Percentiles rank a stretch among this genome's conserved stretches.
Conservation (phyloP, 2,113 vertebrate species). For the Carassius carassius region DNA sequence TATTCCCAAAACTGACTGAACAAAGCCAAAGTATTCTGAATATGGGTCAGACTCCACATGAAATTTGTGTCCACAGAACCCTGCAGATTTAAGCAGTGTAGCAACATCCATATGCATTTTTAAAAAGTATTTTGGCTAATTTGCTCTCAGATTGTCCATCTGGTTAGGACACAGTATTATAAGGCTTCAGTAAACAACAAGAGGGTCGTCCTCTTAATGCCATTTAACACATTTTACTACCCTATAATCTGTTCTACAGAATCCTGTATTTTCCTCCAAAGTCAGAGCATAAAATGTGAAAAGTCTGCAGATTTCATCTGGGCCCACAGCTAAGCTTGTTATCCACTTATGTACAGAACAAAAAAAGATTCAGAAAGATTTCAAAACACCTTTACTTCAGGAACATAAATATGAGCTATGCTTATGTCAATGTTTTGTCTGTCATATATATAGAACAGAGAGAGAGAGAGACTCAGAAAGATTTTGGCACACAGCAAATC, state of each 20-base stretch:
- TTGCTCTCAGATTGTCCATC: conserved; percentile 8
- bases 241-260: background rate
- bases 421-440: background rate
- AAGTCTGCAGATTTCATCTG: background rate
- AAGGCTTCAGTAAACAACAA: conserved; percentile 6
- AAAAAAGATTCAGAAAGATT: background rate
- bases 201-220: background rate
- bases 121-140: background rate
- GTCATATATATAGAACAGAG: background rate
- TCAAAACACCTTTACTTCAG: background rate
- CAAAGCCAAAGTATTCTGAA: too few species aligned
- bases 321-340: background rate
- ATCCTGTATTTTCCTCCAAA: background rate
- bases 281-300: background rate
- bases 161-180: background rate
- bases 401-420: background rate
- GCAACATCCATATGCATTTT: background rate
- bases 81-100: too few species aligned
- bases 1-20: too few species aligned
- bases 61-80: too few species aligned
- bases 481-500: too few species aligned
- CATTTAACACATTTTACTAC: conserved; percentile 8
- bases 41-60: too few species aligned
- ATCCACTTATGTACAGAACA: background rate
- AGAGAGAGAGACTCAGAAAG: background rate